These are phyloP conservation scores for Clusia tigrina DNA, from an alignment of 2,888 invertebrate species.

Conservation along the genomic window DNA sequence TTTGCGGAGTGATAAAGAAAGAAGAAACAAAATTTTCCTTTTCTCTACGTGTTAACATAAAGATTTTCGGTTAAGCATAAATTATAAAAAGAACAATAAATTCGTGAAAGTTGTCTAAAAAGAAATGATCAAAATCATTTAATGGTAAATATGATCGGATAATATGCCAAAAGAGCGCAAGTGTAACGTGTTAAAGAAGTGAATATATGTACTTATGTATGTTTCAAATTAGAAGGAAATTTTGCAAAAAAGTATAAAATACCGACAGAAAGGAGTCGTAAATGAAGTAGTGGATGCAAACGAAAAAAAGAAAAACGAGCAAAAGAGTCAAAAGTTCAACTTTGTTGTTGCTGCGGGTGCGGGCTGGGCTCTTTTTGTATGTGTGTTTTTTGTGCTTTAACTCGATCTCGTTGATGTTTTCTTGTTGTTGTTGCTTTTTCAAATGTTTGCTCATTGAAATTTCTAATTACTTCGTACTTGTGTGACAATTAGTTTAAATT, in stretches of 20 bases:
- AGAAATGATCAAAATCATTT: neutral
- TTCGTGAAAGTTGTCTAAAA: neutral
- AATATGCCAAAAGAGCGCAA: neutral
- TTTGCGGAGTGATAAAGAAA: slow-evolving; percentile 16
- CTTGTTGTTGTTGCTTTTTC: neutral
- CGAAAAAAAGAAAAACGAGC: neutral
- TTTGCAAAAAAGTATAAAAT: neutral
- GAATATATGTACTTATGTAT: neutral
- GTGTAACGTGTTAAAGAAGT: neutral
- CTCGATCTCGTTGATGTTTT: neutral
- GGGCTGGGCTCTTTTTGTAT: neutral
- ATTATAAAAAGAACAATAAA: neutral
- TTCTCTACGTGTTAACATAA: neutral
- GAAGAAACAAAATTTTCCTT: neutral
- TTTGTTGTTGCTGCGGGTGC: neutral
- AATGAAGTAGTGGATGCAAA: neutral
- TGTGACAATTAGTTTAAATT: neutral
- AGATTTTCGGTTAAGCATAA: neutral
- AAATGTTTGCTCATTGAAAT: neutral
- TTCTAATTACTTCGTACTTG: slow-evolving; percentile 6
- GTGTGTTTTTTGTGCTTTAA: neutral
- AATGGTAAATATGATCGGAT: neutral
- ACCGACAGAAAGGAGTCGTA: neutral
- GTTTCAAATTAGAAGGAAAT: neutral
- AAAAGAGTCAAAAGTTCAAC: slow-evolving; percentile 5